These are phyloP conservation scores for Lepidurus packardi DNA, from an alignment of 1,140 invertebrate species.

Conservation along the genomic window DNA sequence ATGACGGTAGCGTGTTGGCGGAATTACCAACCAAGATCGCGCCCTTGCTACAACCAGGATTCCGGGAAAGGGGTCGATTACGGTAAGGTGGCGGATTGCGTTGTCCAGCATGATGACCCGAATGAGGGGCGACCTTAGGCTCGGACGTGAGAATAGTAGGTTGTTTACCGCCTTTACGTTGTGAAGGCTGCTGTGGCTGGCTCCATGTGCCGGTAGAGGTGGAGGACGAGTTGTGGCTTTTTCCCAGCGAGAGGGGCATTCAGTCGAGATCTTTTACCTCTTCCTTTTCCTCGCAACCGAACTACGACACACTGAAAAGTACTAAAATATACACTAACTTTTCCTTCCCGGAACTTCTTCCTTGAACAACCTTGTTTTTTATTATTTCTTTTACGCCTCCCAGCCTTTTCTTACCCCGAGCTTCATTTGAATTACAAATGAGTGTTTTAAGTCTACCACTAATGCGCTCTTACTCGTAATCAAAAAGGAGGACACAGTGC, in stretches of 20 bases:
- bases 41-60: not conserved
- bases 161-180: not conserved
- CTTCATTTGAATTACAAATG: too few relatives aligned
- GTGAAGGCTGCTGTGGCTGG: not conserved
- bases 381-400: too few relatives aligned
- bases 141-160: not conserved
- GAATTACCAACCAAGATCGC: not conserved
- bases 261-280: not conserved
- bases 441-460: too few relatives aligned
- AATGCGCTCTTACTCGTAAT: too few relatives aligned
- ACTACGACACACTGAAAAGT: too few relatives aligned
- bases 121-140: not conserved
- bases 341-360: too few relatives aligned
- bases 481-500: too few relatives aligned
- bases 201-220: not conserved
- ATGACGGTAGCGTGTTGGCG: not conserved
- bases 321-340: too few relatives aligned
- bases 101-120: not conserved
- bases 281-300: not conserved
- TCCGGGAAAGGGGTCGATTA: slow-evolving; percentile 12
- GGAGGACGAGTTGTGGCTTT: not conserved
- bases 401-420: too few relatives aligned
- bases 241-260: slow-evolving; percentile 7
- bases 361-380: too few relatives aligned
- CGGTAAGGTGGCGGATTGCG: not conserved